Percentiles rank a stretch among this genome's conserved stretches.
phyloP scores from a whole-genome alignment of 2,113 vertebrate genomes.

The Mormyrus iriodes region DNA sequence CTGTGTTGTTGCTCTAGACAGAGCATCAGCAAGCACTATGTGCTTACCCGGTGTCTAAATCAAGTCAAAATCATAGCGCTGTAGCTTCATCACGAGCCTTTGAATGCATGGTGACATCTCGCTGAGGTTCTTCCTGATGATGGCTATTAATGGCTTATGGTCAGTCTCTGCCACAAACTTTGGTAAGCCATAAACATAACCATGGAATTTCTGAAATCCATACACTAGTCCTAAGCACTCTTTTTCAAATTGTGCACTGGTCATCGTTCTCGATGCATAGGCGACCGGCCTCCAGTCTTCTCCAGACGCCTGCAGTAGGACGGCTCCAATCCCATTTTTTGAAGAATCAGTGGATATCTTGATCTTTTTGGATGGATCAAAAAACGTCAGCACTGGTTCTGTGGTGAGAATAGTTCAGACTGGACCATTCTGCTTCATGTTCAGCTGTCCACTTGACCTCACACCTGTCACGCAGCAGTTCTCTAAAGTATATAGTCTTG shows the following conservation, averaged over 20 bases:
- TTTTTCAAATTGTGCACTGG: constrained; percentile 6
- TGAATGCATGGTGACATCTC: neutral
- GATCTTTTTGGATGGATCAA: neutral
- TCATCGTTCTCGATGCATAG: constrained; percentile 5
- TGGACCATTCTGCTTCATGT: constrained; percentile 6
- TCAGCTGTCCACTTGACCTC: neutral
- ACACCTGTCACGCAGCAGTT: neutral
- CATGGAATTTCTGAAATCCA: neutral
- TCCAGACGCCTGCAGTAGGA: neutral
- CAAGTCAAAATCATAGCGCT: constrained; percentile 3
- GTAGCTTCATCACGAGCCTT: constrained; percentile 1
- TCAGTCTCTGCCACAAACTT: neutral
- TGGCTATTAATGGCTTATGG: constrained; percentile 2
- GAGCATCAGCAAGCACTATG: neutral
- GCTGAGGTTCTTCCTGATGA: neutral
- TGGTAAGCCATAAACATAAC: neutral
- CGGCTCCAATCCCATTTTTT: neutral
- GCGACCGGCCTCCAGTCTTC: neutral
- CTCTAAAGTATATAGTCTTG: neutral
- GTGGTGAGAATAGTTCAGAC: neutral
- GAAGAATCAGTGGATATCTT: constrained; percentile 4
- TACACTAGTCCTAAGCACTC: neutral
- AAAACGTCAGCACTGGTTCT: constrained; percentile 7
- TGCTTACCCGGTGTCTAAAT: neutral
- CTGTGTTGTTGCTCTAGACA: neutral